Evolutionary conservation across 2,888 invertebrate species (phyloP), one percentile per base, ranked within the genome.

Genomic region (Spisula subtruncata): DNA sequence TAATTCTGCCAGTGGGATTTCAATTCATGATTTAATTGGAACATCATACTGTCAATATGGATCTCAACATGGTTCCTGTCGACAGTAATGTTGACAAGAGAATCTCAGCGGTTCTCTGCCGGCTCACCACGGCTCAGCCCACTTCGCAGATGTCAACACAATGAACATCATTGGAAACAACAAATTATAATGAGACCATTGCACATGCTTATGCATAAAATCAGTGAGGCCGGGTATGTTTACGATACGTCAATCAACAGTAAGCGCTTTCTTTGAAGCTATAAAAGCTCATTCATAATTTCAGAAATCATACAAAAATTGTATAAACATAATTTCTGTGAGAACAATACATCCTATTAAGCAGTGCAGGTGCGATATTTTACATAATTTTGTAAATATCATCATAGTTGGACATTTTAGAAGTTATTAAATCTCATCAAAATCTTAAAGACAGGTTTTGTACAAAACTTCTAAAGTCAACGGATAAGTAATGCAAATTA

Each of bases 191-290:
- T 16, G 32, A 14, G 12, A 75, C 5, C 4, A 32, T 18, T 75
- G 75, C 75, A 75, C 75, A 75, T 75, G 32, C 29, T 75, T 75
- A 75, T 75, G 75, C 75, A 75, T 75, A 75, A 75, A 18, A 35
- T 75, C 75, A 32, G 32, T 75, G 14, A 35, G 16, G 12, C 18
- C 12, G 16, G 35, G 32, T 35, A 32, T 32, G 32, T 32, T 32
- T 18, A 5, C 18, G 16, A 18, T 32, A 29, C 25, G 75, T 75
- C 75, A 75, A 75, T 75, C 75, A 75, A 29, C n/a, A 75, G 18
- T 20, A 16, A 75, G 32, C 29, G 32, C 35, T 35, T 18, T 18
- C 75, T 75, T 75, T 75, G 75, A 75, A 35, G 75, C 16, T 16
- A 75, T 18, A 18, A 5, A 32, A 12, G 20, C 35, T 18, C 32